A percentile compares a stretch with the other conserved stretches of the same genome.
phyloP scores from a whole-genome alignment of 2,797 vertebrate genomes.

The Tragopan temminckii region DNA sequence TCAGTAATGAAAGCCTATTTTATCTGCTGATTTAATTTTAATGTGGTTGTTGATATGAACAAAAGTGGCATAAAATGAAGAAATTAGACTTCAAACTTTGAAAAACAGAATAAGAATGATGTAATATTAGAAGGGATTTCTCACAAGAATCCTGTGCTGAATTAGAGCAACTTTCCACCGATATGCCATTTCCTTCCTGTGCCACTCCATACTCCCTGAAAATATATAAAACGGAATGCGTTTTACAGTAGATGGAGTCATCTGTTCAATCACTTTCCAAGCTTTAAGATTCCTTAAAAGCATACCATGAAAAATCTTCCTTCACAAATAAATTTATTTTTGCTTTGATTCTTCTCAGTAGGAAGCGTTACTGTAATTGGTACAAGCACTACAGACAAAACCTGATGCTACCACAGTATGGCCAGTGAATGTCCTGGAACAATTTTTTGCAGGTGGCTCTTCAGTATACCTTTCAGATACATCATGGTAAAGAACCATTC shows the following conservation, averaged over 20 bases:
- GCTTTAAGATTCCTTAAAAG: constrained; percentile 45
- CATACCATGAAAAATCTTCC: background rate
- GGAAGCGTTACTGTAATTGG: background rate
- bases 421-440: background rate
- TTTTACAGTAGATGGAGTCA: constrained; percentile 65
- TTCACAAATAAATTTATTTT: background rate
- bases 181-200: constrained; percentile 73
- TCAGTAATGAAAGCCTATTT: constrained; percentile 37
- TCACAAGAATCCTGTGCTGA: constrained; percentile 74
- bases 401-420: background rate
- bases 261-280: constrained; percentile 49
- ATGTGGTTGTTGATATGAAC: constrained; percentile 38
- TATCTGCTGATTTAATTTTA: constrained; percentile 2
- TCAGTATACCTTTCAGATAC: background rate
- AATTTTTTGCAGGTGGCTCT: background rate
- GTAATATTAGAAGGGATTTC: constrained; percentile 73
- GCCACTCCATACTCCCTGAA: constrained; percentile 68
- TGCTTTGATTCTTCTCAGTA: background rate
- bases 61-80: constrained; percentile 36
- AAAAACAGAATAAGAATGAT: constrained; percentile 53
- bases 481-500: background rate
- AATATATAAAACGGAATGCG: constrained; percentile 72
- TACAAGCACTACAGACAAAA: background rate
- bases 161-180: constrained; percentile 71
- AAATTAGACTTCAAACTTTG: constrained; percentile 55